These are phyloP conservation scores for Meiosimyza decipiens DNA, from an alignment of 2,888 invertebrate species.

Conservation along the genomic window DNA sequence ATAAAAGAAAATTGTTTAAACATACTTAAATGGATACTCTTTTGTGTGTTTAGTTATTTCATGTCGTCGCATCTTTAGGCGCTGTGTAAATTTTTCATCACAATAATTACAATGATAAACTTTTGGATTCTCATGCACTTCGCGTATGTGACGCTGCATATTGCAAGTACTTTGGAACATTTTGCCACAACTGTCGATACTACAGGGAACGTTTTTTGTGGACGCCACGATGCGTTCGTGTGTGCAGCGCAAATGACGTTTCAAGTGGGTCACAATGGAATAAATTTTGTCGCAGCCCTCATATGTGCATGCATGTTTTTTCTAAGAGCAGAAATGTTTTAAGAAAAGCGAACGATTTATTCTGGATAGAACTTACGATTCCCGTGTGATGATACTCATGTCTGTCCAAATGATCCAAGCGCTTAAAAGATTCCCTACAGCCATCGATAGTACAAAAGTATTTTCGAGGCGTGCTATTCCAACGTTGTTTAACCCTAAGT, in stretches of 20 bases:
- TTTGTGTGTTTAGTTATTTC: conserved; percentile 70
- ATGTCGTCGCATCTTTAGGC: conserved; percentile 70
- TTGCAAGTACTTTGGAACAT: conserved; percentile 69
- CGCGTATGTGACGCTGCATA: conserved; percentile 71
- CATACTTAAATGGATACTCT: conserved; percentile 56
- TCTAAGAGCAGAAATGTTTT: conserved; percentile 59
- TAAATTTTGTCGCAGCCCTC: conserved; percentile 73
- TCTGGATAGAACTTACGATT: conserved; percentile 67
- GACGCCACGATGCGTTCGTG: conserved; percentile 61
- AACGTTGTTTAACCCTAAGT: conserved; percentile 38
- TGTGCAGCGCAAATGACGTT: conserved; percentile 70
- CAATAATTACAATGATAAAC: conserved; percentile 70
- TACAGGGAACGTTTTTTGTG: conserved; percentile 54
- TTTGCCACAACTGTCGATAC: conserved; percentile 66
- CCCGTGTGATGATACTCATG: conserved; percentile 71
- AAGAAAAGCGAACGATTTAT: not conserved
- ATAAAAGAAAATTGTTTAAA: not conserved
- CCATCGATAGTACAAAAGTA: conserved; percentile 67
- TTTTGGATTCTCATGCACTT: conserved; percentile 67
- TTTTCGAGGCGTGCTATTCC: conserved; percentile 54
- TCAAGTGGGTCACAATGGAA: conserved; percentile 72
- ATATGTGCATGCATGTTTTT: conserved; percentile 71
- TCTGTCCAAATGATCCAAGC: conserved; percentile 70
- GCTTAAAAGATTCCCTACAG: conserved; percentile 69
- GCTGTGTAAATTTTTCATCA: conserved; percentile 69